These are phyloP conservation scores for Stomatorhinus ivindoensis DNA, from an alignment of 2,113 vertebrate species.

Conservation along the genomic window DNA sequence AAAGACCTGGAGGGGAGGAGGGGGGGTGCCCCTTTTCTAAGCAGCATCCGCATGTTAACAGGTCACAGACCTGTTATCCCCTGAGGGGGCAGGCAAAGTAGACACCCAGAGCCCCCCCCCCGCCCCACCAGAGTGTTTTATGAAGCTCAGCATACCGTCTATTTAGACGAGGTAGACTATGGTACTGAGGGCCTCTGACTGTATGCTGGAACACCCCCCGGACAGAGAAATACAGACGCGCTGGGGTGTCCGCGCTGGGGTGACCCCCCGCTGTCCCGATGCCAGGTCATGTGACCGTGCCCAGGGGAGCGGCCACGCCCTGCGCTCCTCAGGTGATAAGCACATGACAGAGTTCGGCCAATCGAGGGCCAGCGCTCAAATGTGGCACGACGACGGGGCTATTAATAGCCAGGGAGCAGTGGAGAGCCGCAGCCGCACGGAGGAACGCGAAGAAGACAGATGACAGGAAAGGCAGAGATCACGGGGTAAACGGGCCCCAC, in stretches of 20 bases:
- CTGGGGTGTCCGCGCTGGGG: not conserved
- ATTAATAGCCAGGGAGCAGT: conserved; percentile 13
- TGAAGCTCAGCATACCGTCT: not conserved
- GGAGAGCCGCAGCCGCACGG: not conserved
- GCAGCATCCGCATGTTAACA: not conserved
- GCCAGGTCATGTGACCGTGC: not conserved
- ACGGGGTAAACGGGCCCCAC: not conserved
- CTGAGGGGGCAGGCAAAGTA: too few relatives aligned
- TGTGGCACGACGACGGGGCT: conserved; percentile 9
- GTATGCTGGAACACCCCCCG: not conserved
- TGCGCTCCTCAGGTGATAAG: not conserved
- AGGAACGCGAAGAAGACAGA: not conserved
- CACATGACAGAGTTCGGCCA: not conserved
- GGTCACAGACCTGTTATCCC: too few relatives aligned
- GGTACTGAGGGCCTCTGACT: too few relatives aligned
- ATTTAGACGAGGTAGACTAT: not conserved
- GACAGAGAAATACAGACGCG: not conserved
- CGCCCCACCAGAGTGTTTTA: too few relatives aligned
- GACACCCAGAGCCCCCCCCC: too few relatives aligned
- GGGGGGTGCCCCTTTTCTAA: not conserved
- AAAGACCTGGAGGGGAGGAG: not conserved
- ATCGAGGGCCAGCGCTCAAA: not conserved
- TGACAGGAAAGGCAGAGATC: not conserved
- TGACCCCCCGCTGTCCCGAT: not conserved
- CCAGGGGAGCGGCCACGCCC: not conserved